Evolutionary conservation across 2,888 invertebrate genomes (phyloP), one percentile per base, ranked within the genome.

Genomic region (Drosophila kanekoi): DNA sequence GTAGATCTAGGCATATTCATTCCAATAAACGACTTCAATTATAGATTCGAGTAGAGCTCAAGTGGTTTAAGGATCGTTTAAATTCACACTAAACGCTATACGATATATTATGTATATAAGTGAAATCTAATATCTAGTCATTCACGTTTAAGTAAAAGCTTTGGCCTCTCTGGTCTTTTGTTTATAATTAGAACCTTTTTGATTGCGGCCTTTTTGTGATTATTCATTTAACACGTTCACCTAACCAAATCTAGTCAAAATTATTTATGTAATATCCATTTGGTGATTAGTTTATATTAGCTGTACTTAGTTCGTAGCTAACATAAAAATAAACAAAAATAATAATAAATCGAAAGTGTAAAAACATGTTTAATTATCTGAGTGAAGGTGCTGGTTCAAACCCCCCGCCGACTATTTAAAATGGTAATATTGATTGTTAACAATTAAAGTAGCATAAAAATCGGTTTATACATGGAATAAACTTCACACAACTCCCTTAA

Each of bases 191-290:
- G 71, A 58, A 53, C 72, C 72, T 68, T 70, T 71, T 63, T 75
- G n/a, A 79, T 61, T 77, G 75, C 71, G 72, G 79, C 79, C 72
- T 85, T 79, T 79, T 77, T 82, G 86, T 85, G 86, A 85, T 84
- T 69, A 62, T 70, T 81, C 72, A 58, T 73, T 82, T 75, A 56
- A 38, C 28, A 28, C 54, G 63, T 70, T 65, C 58, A 65, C 59
- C 60, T 65, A 58, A 49, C 65, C 68, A 79, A 84, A 75, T 85
- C 82, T 84, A 84, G 84, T 82, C 82, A 72, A 84, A 85, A 84
- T 74, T 77, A 71, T 76, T 58, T 53, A 44, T 49, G 44, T 14
- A 59, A 11, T 35, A 32, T 28, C 20, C 38, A 16, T 37, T 52
- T 23, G 35, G 32, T 54, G n/a, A 54, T 38, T 66, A 45, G 51